Evolutionary conservation across 2,888 invertebrate genomes (phyloP).

Genomic region (Sclerodermus sp.): DNA sequence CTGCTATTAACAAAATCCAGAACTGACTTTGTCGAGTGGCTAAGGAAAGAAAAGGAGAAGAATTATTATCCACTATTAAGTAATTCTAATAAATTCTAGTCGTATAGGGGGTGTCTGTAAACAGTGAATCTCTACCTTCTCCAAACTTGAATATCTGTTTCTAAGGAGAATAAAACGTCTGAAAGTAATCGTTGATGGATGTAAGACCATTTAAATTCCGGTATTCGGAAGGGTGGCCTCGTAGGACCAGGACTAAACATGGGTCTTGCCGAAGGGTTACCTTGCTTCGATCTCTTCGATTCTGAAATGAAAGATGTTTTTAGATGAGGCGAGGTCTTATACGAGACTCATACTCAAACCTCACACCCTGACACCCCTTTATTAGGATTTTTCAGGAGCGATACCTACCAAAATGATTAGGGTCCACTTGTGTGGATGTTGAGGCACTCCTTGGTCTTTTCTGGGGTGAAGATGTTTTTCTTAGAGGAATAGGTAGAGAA

Average conservation of each 20-base stretch:
- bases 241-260: conserved; percentile 94
- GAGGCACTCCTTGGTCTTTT: conserved; percentile 78
- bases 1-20: conserved; percentile 97
- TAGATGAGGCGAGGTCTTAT: no score
- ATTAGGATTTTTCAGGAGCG: neutral
- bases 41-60: conserved; percentile 57
- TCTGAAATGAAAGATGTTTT: no score
- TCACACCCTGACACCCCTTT: no score
- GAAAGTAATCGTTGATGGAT: conserved; percentile 95
- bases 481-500: conserved; percentile 49
- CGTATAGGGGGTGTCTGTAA: neutral
- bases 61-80: no score
- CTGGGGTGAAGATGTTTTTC: conserved; percentile 62
- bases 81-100: conserved; percentile 2
- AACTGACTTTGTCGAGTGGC: conserved; percentile 95
- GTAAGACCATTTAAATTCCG: conserved; percentile 99
- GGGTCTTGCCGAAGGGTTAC: conserved; percentile 71
- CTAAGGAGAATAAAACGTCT: conserved; percentile 94
- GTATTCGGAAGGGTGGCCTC: conserved; percentile 95
- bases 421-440: conserved; percentile 82
- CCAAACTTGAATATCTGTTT: conserved; percentile 95
- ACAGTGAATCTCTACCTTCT: conserved; percentile 60
- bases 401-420: conserved; percentile 77
- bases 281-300: conserved; percentile 58
- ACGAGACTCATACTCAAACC: no score